These are phyloP conservation scores for Cynoglossus semilaevis DNA, from an alignment of 2,113 vertebrate genomes.

Conservation along the genomic window DNA sequence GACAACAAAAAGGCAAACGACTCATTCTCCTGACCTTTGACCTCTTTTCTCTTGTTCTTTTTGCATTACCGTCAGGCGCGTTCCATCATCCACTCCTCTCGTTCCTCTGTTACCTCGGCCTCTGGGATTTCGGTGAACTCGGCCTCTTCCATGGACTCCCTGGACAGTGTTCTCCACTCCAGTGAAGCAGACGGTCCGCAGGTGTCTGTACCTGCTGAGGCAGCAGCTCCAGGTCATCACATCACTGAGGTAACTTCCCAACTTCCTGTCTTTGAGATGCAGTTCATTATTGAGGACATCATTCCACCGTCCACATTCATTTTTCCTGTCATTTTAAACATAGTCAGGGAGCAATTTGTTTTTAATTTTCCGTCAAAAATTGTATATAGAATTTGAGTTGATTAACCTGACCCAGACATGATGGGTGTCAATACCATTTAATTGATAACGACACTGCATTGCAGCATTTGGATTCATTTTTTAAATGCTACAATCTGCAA, in stretches of 20 bases:
- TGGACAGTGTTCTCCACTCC: slow-evolving; percentile 86
- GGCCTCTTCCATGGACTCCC: slow-evolving; percentile 86
- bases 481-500: too few species aligned
- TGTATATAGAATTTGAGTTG: too few species aligned
- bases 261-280: neutral
- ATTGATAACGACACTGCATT: too few species aligned
- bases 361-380: too few species aligned
- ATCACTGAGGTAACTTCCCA: slow-evolving; percentile 82
- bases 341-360: too few species aligned
- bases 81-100: slow-evolving; percentile 87
- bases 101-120: slow-evolving; percentile 89
- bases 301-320: too few species aligned
- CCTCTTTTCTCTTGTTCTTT: neutral
- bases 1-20: neutral
- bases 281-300: too few species aligned
- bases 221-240: slow-evolving; percentile 64
- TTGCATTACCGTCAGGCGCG: slow-evolving; percentile 54
- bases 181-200: slow-evolving; percentile 81
- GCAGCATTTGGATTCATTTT: too few species aligned
- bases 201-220: slow-evolving; percentile 7
- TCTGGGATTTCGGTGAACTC: slow-evolving; percentile 68
- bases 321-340: too few species aligned
- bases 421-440: too few species aligned
- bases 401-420: too few species aligned
- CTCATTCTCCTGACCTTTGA: neutral